Base-by-base conservation (phyloP, 1,140 invertebrate species). In the Metaphire vulgaris region DNA sequence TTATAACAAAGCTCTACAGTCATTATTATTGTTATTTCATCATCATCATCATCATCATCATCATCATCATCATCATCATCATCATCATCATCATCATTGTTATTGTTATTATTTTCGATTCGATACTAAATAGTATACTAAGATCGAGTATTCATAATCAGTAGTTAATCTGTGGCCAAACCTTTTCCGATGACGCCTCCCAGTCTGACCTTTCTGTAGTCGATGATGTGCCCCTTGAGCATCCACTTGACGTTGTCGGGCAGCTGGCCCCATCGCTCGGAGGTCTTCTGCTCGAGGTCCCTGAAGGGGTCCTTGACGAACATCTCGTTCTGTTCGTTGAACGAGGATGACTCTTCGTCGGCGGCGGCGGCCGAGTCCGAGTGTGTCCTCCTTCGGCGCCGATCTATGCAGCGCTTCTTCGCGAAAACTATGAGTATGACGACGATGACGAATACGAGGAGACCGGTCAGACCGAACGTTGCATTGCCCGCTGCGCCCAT, bases 151-250 rank as follows among this genome's bases (percentile, higher is more conserved):
- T n/a, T n/a, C n/a, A n/a, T n/a, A n/a, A n/a, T n/a, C n/a, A n/a
- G n/a, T n/a, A n/a, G n/a, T n/a, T n/a, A n/a, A n/a, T n/a, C n/a
- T n/a, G n/a, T n/a, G n/a, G n/a, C n/a, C n/a, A n/a, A n/a, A 74
- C 72, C 72, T 74, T 74, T 74, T 31, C 72, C 72, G n/a, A 74
- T 66, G 33, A 64, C 1, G 72, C 64, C 33, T 74, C 64, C 72
- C n/a, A 74, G 33, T 67, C 12, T 16, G 28, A 74, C 33, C 32
- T 56, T 74, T 41, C 72, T n/a, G 2, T 21, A 29, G 56, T 74
- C 72, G 12, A 74, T 74, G 16, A 32, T 29, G 41, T 72, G 70
- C n/a, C 41, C 70, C 32, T 72, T 34, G 70, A 72, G 32, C 70
- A 72, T n/a, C 2, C 32, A 21, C 70, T 72, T 72, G 32, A 72